Conservation (phyloP, 2,797 vertebrate species). For the Arnoldichthys spilopterus region DNA sequence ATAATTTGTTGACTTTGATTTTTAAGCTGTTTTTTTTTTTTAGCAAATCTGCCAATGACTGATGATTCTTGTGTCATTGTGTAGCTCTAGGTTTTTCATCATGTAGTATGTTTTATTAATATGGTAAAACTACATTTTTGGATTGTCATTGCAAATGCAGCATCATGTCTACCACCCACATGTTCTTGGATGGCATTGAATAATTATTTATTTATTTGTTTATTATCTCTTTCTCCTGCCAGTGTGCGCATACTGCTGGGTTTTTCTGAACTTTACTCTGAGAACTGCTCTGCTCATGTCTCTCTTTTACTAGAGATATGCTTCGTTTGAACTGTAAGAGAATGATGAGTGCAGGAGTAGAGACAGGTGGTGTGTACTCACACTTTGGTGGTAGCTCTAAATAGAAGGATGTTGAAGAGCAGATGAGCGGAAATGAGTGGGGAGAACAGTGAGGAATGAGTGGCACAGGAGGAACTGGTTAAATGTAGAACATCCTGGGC, state of each 20-base stretch:
- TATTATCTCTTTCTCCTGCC: not conserved
- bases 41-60: too few relatives aligned
- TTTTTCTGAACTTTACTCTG: not conserved
- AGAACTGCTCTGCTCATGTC: not conserved
- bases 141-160: not conserved
- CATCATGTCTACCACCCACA: not conserved
- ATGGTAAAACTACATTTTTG: not conserved
- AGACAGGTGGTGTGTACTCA: not conserved
- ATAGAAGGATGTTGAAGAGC: constrained; percentile 10
- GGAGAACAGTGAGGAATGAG: not conserved
- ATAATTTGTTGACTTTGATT: too few relatives aligned
- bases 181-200: not conserved
- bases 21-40: too few relatives aligned
- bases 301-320: not conserved
- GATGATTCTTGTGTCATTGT: too few relatives aligned
- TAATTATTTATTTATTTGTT: not conserved
- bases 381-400: not conserved
- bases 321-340: not conserved
- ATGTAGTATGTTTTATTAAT: not conserved
- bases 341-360: constrained; percentile 2
- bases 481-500: not conserved
- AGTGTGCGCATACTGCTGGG: not conserved
- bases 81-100: not conserved
- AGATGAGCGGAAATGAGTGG: not conserved
- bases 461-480: constrained; percentile 1